These are phyloP conservation scores for Dendroctonus ponderosae DNA, from an alignment of 1,140 invertebrate genomes.

Conservation along the genomic window DNA sequence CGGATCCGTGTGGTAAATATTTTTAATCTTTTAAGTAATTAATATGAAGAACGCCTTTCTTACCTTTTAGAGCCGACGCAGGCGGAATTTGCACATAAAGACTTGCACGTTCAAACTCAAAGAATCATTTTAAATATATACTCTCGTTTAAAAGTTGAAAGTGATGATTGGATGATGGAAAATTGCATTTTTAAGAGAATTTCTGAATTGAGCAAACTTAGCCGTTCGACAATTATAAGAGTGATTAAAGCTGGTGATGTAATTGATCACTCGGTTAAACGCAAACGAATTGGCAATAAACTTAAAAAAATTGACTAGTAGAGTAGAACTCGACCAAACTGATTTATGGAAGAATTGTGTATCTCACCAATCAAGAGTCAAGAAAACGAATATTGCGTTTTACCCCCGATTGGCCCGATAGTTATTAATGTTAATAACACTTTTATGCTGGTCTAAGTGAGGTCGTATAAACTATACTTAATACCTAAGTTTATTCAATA, in stretches of 20 bases:
- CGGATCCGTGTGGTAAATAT: neutral
- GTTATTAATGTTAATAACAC: too few relatives aligned
- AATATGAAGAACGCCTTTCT: neutral
- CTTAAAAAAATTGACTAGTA: constrained; percentile 13
- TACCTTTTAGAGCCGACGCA: neutral
- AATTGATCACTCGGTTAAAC: constrained; percentile 10
- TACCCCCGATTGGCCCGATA: too few relatives aligned
- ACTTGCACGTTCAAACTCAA: constrained; percentile 14
- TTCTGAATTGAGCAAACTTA: constrained; percentile 10
- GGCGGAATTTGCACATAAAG: too few relatives aligned
- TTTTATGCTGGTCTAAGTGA: too few relatives aligned
- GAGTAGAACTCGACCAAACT: too few relatives aligned
- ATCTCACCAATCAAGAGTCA: too few relatives aligned
- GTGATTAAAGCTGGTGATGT: constrained; percentile 12
- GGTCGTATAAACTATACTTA: too few relatives aligned
- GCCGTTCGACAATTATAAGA: constrained; percentile 2
- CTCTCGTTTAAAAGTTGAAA: constrained; percentile 19
- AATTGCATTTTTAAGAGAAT: constrained; percentile 11
- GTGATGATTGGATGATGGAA: neutral
- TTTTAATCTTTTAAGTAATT: neutral
- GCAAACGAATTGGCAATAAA: constrained; percentile 7
- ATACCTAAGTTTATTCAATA: too few relatives aligned
- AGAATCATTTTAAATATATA: constrained; percentile 14
- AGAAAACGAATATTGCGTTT: too few relatives aligned
- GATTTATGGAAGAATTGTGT: too few relatives aligned